Evolutionary conservation across 2,113 vertebrate species (phyloP), one percentile per base, ranked within the genome.

Genomic region (Alectura lathami): DNA sequence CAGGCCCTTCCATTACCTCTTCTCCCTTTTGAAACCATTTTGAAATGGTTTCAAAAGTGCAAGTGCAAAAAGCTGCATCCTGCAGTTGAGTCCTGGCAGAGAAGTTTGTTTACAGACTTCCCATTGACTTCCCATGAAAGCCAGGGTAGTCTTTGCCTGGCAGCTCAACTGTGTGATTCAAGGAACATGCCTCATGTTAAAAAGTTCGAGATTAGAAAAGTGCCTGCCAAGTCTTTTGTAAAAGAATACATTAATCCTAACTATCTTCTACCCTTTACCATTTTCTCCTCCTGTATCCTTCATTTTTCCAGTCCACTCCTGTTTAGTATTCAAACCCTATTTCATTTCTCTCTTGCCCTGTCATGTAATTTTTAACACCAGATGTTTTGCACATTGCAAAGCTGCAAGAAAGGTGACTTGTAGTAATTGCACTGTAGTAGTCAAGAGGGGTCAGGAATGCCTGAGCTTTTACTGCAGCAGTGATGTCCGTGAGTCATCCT

Each of bases 301-400:
- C 2, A 0, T 88, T 91, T 86, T 86, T 86, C 59, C 51, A 69
- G n/a, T 54, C 43, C 32, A 38, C 14, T 85, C 34, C 68, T 88
- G 1, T 78, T 86, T 72, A 68, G 45, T 86, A 88, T 83, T 93
- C 85, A 89, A 76, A 59, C 22, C 17, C 47, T 59, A 20, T 56
- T 77, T 86, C 34, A 40, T 79, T 91, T 81, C 38, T 77, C 14
- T 63, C 48, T 81, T 70, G 29, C 72, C 57, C 53, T 89, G 8
- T 83, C 89, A 72, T 83, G 66, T 86, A 48, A 48, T 87, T 82
- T 92, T 91, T 95, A 53, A 83, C 38, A 42, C 75, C 17, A 90
- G 83, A 86, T 88, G 73, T 91, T 96, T 93, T 94, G 83, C 30
- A 60, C 18, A 13, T 94, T 81, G 43, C 38, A 51, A 93, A 94